Base-by-base conservation (phyloP, 2,113 vertebrate species). In the Phalacrocorax carbo region DNA sequence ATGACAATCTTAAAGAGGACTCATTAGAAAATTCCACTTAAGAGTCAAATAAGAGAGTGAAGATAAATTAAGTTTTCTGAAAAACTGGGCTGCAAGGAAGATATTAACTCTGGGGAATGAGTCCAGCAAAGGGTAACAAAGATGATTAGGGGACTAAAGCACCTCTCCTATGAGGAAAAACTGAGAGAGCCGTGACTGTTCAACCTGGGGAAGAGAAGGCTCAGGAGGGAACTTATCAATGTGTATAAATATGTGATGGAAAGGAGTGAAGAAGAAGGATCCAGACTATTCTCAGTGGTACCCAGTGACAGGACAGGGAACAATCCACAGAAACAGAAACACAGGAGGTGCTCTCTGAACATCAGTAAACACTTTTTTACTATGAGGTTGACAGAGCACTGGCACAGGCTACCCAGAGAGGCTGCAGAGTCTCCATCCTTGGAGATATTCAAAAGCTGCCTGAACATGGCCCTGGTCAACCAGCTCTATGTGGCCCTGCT, bases 51-150 rank as follows among this genome's bases (percentile, higher is more conserved):
- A 73, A 65, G 21, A 57, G 32, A 57, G 19, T 51, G 36, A 83
- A 95, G 76, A 91, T 20, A 69, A 93, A 93, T 48, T 25, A 86
- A 88, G 6, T 22, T 36, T 78, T 82, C 20, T 91, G 84, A 87
- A 87, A 94, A 91, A 68, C 5, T 19, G 21, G 17, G 16, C 40
- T 94, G 46, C 34, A 73, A 76, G 77, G 75, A 54, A 70, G 40
- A 44, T 18, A 64, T 0, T 3, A 42, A 57, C 21, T 55, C 58
- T 22, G 13, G 12, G 44, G 23, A 91, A n/a, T 12, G 23, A 87
- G 32, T 62, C 21, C 42, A 69, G 44, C 7, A 68, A 95, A 78
- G 3, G 30, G 10, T 36, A 78, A 46, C 14, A 46, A 81, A 54
- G 18, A 44, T 30, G 78, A 14, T 4, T 4, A 68, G 20, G 13